These are phyloP conservation scores for Butorides virescens DNA, from an alignment of 2,113 vertebrate genomes.

Conservation along the genomic window DNA sequence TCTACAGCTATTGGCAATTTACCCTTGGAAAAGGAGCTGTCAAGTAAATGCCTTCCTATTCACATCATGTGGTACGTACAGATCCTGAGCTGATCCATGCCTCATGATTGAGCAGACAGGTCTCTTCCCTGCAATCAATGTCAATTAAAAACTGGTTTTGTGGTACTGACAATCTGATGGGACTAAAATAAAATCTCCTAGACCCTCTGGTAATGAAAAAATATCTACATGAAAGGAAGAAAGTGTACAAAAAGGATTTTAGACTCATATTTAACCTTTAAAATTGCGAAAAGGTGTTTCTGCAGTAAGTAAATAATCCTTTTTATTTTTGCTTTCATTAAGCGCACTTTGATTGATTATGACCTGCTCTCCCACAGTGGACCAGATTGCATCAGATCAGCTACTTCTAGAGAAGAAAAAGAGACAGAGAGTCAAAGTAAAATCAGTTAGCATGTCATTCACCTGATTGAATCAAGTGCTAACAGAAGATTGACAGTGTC, in stretches of 20 bases:
- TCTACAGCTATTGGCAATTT: background rate
- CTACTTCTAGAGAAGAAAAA: background rate
- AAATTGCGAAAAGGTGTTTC: background rate
- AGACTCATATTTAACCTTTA: background rate
- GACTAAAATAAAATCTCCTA: constrained; percentile 23
- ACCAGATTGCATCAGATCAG: background rate
- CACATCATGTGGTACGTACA: background rate
- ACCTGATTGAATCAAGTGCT: background rate
- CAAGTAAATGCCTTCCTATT: background rate
- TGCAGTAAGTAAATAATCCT: background rate
- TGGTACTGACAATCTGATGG: background rate
- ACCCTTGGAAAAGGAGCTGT: background rate
- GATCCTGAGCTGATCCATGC: constrained; percentile 32
- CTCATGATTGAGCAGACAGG: constrained; percentile 30
- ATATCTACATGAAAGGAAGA: constrained; percentile 6
- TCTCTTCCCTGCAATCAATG: constrained; percentile 40
- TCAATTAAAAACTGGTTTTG: constrained; percentile 56
- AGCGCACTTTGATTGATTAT: constrained; percentile 18
- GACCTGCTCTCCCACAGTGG: background rate
- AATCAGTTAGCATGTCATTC: background rate
- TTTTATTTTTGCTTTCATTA: constrained; percentile 36
- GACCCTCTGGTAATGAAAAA: constrained; percentile 26
- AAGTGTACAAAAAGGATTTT: background rate
- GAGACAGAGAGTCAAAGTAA: background rate
- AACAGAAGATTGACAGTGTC: background rate